Conservation (phyloP, 2,888 invertebrate genomes). For the Hydrotaea diabolus region DNA sequence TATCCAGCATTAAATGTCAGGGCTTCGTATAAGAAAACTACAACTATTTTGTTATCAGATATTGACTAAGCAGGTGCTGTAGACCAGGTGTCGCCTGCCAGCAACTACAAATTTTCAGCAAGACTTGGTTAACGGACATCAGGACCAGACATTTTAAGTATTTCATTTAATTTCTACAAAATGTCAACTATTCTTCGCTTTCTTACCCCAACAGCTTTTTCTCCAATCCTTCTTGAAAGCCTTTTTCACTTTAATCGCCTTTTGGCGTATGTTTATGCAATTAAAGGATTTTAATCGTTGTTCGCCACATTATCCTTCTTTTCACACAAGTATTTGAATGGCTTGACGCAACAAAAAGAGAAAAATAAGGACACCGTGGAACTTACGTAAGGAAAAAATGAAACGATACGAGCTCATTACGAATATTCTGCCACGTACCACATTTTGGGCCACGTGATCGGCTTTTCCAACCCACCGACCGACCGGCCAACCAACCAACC, state of each 20-base stretch:
- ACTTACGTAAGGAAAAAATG: neutral
- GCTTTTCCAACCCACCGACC: too few relatives aligned
- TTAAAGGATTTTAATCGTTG: conserved; percentile 4
- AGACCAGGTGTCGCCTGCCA: too few relatives aligned
- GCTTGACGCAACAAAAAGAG: neutral
- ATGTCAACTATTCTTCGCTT: too few relatives aligned
- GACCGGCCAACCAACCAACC: neutral
- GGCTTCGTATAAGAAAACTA: too few relatives aligned
- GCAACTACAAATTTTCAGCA: too few relatives aligned
- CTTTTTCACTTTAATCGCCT: neutral
- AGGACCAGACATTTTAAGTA: too few relatives aligned
- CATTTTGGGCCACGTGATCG: neutral
- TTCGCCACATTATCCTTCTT: neutral
- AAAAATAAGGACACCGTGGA: neutral
- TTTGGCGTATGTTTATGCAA: neutral
- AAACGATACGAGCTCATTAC: conserved; percentile 10
- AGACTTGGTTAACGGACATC: too few relatives aligned
- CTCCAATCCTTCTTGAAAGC: neutral
- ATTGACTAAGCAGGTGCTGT: too few relatives aligned
- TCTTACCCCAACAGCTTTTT: too few relatives aligned
- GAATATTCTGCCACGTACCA: neutral
- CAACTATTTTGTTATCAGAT: too few relatives aligned
- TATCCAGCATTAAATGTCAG: too few relatives aligned
- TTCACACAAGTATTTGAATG: neutral
- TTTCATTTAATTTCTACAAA: too few relatives aligned